Evolutionary conservation across 2,888 invertebrate species (phyloP).

Genomic region (Caenorhabditis sp.): DNA sequence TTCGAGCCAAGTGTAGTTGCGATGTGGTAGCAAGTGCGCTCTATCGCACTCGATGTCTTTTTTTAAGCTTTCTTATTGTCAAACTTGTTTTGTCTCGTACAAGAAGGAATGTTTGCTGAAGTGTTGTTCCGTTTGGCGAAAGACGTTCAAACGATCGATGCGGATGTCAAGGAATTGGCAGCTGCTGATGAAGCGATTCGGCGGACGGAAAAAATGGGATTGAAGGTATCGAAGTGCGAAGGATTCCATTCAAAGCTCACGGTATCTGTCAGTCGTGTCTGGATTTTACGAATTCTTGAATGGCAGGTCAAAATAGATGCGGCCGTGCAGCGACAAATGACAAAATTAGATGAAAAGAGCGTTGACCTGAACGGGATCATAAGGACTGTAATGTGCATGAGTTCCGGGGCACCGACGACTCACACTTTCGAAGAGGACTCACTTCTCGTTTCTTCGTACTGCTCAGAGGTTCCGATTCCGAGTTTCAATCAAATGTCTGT

Average conservation of each 20-base stretch:
- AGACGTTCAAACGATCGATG: conserved; percentile 34
- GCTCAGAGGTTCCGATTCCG: conserved; percentile 9
- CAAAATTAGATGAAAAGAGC: conserved; percentile 30
- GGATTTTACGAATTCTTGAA: not conserved
- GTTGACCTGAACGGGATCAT: conserved; percentile 10
- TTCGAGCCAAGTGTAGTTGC: not conserved
- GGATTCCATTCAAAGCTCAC: conserved; percentile 20
- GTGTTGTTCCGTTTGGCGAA: conserved; percentile 9
- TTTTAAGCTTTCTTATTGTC: not conserved
- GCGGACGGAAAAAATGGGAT: conserved; percentile 3
- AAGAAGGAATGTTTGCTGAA: conserved; percentile 2
- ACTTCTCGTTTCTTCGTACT: not conserved
- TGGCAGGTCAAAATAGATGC: conserved; percentile 31
- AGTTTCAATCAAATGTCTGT: not conserved
- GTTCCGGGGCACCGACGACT: conserved; percentile 11
- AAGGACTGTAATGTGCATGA: conserved; percentile 17
- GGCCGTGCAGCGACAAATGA: conserved; percentile 27
- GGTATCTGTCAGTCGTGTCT: conserved; percentile 15
- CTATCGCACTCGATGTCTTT: conserved; percentile 3
- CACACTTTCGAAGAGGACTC: conserved; percentile 35
- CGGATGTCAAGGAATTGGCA: conserved; percentile 12
- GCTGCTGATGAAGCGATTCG: not conserved
- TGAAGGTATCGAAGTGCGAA: conserved; percentile 16
- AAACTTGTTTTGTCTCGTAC: not conserved
- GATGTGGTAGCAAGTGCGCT: conserved; percentile 15